Evolutionary conservation across 35 echinoderm and acorn worm species (phyloP), one percentile per base, ranked within the genome.

Genomic region (Anneissia japonica): DNA sequence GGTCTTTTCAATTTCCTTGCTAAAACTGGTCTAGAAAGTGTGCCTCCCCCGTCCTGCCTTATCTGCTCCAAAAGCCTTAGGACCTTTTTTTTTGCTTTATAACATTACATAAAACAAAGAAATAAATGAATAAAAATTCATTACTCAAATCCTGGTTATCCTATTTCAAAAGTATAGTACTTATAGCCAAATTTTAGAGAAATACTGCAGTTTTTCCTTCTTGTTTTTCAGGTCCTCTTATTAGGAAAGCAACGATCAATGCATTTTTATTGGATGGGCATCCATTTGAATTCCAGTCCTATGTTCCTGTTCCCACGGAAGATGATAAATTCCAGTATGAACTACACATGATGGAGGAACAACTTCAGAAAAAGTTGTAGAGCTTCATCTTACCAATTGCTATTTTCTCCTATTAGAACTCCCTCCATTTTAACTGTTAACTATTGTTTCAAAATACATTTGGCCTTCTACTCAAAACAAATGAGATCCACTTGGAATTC

Each of bases 161-260:
- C 4, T 72, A 56, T 46, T 51, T 46, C 21, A 32, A 17, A 79
- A 16, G 17, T n/a, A 83, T 72, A 34, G 0, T 46, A 30, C n/a
- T 29, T n/a, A 46, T 23, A 46, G 17, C 4, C 26, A 39, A 46
- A 46, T 23, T 4, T 9, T 0, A 0, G 34, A 23, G 51, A 46
- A 7, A 83, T 26, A 13, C 34, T 21, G 16, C 36, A 30, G 17
- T 0, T 46, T 46, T 17, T 6, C 29, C 19, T 30, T 29, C 39
- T 79, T 39, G 3, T 34, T 30, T 91, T 78, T 0, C 82, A 97
- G 95, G 89, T 26, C 88, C 91, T 34, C 85, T 97, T 31, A 86
- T 97, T 73, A 91, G 32, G 23, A 79, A 82, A 45, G 46, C 93
- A 0, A 40, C 40, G 10, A 0, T 97, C 9, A 85, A 46, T n/a